A percentile compares a stretch with the other conserved stretches of the same genome.
Conservation (phyloP, 2,888 invertebrate genomes). For the Mesoligia furuncula region DNA sequence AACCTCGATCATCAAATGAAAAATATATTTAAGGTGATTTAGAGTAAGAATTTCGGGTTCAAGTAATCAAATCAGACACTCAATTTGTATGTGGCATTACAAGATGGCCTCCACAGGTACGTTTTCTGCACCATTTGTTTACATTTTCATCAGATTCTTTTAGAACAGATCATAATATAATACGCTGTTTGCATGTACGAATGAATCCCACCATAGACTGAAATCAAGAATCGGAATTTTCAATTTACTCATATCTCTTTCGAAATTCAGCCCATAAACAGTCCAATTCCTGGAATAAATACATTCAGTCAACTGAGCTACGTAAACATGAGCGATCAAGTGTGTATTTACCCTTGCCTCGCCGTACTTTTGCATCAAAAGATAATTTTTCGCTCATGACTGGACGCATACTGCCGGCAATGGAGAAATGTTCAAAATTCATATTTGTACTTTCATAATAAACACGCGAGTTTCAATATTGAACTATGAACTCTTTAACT, state of each 20-base stretch:
- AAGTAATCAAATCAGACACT: neutral
- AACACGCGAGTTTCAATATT: constrained; percentile 27
- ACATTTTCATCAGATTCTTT: neutral
- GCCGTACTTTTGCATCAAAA: constrained; percentile 54
- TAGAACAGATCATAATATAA: neutral
- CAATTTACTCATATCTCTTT: constrained; percentile 32
- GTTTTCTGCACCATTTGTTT: neutral
- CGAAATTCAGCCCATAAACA: constrained; percentile 32
- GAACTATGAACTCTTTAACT: constrained; percentile 25
- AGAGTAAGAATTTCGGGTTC: neutral
- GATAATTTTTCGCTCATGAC: constrained; percentile 61
- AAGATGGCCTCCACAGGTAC: neutral
- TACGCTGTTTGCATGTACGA: neutral
- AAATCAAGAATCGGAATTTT: neutral
- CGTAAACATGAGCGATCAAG: constrained; percentile 43
- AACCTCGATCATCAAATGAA: too few relatives aligned
- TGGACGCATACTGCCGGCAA: constrained; percentile 41
- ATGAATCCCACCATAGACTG: neutral
- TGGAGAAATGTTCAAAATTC: constrained; percentile 56
- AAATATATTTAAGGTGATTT: neutral
- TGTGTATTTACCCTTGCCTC: constrained; percentile 39
- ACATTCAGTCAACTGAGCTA: constrained; percentile 27
- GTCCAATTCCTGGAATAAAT: constrained; percentile 37
- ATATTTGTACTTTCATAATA: constrained; percentile 54
- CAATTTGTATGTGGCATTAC: neutral